Conservation (phyloP, 2,888 invertebrate species). For the Rotaria sp. region DNA sequence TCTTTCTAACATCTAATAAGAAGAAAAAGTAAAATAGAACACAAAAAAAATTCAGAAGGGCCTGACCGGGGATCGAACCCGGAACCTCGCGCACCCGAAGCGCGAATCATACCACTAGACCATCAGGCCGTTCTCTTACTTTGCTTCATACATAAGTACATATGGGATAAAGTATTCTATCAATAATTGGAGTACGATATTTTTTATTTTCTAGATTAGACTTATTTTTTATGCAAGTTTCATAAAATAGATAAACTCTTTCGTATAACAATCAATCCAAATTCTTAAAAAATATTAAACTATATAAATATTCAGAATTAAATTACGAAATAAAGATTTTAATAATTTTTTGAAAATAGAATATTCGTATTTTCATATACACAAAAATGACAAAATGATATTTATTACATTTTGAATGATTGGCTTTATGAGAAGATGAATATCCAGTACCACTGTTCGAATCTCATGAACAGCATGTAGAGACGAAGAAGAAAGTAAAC, state of each 20-base stretch:
- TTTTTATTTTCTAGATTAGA: too few species aligned
- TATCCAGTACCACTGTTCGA: background rate
- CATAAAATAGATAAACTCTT: too few species aligned
- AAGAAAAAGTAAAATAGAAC: background rate
- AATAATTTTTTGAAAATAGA: too few species aligned
- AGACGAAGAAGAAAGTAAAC: too few species aligned
- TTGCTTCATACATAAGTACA: background rate
- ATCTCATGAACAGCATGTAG: background rate
- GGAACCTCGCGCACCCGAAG: conserved; percentile 24
- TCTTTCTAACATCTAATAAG: too few species aligned
- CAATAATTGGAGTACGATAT: too few species aligned
- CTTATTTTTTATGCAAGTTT: too few species aligned
- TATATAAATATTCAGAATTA: too few species aligned
- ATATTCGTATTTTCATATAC: background rate
- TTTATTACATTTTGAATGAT: background rate
- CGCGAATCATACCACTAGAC: conserved; percentile 24
- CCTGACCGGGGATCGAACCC: conserved; percentile 24
- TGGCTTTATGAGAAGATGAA: background rate
- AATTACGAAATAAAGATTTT: too few species aligned
- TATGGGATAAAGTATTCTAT: background rate
- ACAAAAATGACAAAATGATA: background rate
- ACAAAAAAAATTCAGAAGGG: background rate
- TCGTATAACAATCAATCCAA: too few species aligned
- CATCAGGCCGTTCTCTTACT: conserved; percentile 12
- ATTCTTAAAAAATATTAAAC: too few species aligned